These are phyloP conservation scores for Gastrophryne carolinensis DNA, from an alignment of 2,797 vertebrate genomes.

Conservation along the genomic window DNA sequence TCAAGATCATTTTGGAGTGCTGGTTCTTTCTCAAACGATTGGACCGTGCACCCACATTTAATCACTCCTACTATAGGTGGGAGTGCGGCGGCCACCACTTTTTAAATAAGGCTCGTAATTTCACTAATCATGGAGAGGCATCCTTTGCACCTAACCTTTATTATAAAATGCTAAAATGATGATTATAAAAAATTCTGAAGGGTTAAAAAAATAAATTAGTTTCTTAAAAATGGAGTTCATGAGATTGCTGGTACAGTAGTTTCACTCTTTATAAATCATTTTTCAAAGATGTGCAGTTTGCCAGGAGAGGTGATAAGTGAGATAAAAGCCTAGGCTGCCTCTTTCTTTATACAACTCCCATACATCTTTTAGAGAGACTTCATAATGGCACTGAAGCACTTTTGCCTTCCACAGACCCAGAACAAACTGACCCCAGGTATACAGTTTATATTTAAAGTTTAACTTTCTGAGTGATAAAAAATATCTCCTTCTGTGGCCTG, in stretches of 20 bases:
- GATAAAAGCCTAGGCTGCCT: constrained; percentile 30
- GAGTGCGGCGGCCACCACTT: too few relatives aligned
- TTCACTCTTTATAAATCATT: constrained; percentile 32
- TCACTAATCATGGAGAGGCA: too few relatives aligned
- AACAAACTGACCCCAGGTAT: constrained; percentile 6
- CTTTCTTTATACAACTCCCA: constrained; percentile 24
- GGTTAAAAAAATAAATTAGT: constrained; percentile 34
- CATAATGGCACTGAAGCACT: constrained; percentile 19
- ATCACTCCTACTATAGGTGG: too few relatives aligned
- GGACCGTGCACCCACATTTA: too few relatives aligned
- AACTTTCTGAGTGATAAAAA: not conserved
- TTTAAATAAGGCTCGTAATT: too few relatives aligned
- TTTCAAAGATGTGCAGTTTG: constrained; percentile 28
- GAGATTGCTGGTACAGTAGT: constrained; percentile 19
- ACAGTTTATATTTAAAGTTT: not conserved
- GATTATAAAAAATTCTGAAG: constrained; percentile 26
- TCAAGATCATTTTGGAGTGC: too few relatives aligned
- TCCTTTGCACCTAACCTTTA: too few relatives aligned
- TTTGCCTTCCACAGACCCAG: constrained; percentile 1
- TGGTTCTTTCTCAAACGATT: too few relatives aligned
- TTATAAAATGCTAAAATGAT: too few relatives aligned
- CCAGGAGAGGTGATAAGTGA: constrained; percentile 21
- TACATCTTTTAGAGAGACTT: constrained; percentile 23
- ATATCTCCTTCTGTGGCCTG: too few relatives aligned
- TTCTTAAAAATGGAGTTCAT: constrained; percentile 22